Evolutionary conservation across 2,113 vertebrate genomes (phyloP), one percentile per base, ranked within the genome.

Genomic region (Scatophagus argus): DNA sequence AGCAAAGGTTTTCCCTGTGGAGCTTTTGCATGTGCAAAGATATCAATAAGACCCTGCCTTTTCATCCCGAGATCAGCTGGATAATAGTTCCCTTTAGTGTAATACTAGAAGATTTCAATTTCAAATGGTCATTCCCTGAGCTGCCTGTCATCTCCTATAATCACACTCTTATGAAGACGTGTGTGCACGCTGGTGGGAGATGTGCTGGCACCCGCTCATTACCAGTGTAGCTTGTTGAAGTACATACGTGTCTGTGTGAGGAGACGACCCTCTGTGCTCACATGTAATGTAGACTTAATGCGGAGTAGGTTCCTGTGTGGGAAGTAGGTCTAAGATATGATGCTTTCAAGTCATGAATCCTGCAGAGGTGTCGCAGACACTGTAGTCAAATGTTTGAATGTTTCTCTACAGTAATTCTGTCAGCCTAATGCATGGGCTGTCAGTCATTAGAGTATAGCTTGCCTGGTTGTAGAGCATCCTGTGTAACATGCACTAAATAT

Each of bases 91-190:
- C 77, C 83, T 66, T 74, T 29, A 59, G 82, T 77, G 56, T 54
- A 62, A 85, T 79, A 39, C 44, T 49, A 68, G 56, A 82, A 71
- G 47, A 83, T 90, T 87, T 88, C 82, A 68, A 41, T 83, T 88
- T 88, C 69, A 83, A 83, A 85, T 58, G 43, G 69, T 55, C 60
- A 58, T 59, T 52, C 46, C 32, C 67, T 41, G 61, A 87, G 74
- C 70, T 25, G 74, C 62, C 81, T 65, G 83, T 70, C 83, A 64
- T 66, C 46, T 69, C 10, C 51, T 47, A 66, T 88, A 52, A 84
- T 83, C 75, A 55, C 69, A 43, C 62, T 64, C 69, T 74, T 34
- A 34, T 82, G 71, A 76, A 71, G 71, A 80, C n/a, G 58, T 52
- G 63, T 73, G 71, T 41, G 67, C 44, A 23, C 13, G 0, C 27